A percentile compares a stretch with the other conserved stretches of the same genome.
These are phyloP conservation scores for Ciconia boyciana DNA, from an alignment of 2,113 vertebrate species.

Conservation along the genomic window DNA sequence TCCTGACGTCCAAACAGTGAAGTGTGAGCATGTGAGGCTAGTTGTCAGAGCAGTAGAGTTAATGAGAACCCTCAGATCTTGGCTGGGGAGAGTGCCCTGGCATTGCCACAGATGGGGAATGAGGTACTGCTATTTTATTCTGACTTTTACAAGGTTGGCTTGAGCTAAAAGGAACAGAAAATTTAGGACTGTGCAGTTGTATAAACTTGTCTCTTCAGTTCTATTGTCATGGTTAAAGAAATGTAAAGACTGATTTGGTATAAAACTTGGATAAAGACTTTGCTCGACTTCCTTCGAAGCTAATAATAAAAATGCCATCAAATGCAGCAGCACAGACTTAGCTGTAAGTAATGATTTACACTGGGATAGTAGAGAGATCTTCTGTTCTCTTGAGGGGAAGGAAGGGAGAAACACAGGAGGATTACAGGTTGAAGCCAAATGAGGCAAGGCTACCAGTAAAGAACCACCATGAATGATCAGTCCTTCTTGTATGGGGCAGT, in stretches of 20 bases:
- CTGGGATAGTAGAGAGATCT: not conserved
- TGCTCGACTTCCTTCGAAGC: not conserved
- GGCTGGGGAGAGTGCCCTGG: not conserved
- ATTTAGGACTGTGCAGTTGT: not conserved
- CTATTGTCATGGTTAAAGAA: not conserved
- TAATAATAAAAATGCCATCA: not conserved
- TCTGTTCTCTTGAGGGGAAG: not conserved
- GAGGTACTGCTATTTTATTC: not conserved
- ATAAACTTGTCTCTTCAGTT: not conserved
- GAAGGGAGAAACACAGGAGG: not conserved
- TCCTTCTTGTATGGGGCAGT: not conserved
- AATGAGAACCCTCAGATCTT: not conserved
- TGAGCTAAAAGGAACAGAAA: not conserved
- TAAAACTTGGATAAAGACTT: not conserved
- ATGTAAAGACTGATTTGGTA: not conserved
- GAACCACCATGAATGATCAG: not conserved
- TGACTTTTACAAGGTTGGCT: not conserved
- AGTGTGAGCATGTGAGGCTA: not conserved
- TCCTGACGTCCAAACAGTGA: not conserved
- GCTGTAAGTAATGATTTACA: not conserved
- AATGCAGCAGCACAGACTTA: not conserved
- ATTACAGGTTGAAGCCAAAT: not conserved
- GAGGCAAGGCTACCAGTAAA: not conserved
- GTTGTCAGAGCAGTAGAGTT: not conserved
- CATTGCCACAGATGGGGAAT: not conserved